phyloP scores from a whole-genome alignment of 2,113 vertebrate species.

The Edolisoma coerulescens region DNA sequence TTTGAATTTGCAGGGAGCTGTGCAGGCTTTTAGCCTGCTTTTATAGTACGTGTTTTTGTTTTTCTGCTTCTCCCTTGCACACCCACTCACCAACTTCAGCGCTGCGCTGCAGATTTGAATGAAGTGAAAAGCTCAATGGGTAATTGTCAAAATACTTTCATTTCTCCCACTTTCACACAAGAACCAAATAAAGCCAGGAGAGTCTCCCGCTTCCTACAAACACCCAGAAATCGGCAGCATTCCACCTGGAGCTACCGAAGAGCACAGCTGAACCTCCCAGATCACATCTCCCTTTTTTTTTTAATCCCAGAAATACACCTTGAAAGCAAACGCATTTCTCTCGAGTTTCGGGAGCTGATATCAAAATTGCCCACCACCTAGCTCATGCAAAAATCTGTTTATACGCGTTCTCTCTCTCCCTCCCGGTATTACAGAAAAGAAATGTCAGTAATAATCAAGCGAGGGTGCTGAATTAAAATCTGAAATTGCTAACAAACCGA shows the following conservation, averaged over 20 bases:
- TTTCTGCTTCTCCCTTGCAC: conserved; percentile 42
- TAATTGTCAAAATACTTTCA: conserved; percentile 41
- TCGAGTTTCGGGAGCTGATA: background rate
- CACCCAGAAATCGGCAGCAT: background rate
- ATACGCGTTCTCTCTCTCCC: background rate
- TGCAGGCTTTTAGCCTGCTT: background rate
- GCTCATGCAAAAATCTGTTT: conserved; percentile 48
- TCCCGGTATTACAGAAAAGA: conserved; percentile 15
- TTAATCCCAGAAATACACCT: background rate
- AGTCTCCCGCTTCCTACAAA: background rate
- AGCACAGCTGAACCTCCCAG: background rate
- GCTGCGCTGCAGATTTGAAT: conserved; percentile 24
- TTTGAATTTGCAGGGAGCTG: background rate
- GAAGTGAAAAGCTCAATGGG: conserved; percentile 62
- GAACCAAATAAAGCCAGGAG: conserved; percentile 27
- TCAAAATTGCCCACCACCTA: conserved; percentile 6
- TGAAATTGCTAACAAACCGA: conserved; percentile 52
- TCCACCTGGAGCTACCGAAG: background rate
- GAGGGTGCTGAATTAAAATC: conserved; percentile 55
- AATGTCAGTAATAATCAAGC: conserved; percentile 64
- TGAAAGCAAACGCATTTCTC: background rate
- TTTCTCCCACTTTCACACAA: conserved; percentile 22
- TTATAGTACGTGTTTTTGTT: conserved; percentile 33
- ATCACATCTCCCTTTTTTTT: background rate
- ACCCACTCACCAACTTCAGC: conserved; percentile 49